Percentiles rank a stretch among this genome's conserved stretches.
Conservation (phyloP, 2,797 vertebrate genomes). For the Psittacula echo region DNA sequence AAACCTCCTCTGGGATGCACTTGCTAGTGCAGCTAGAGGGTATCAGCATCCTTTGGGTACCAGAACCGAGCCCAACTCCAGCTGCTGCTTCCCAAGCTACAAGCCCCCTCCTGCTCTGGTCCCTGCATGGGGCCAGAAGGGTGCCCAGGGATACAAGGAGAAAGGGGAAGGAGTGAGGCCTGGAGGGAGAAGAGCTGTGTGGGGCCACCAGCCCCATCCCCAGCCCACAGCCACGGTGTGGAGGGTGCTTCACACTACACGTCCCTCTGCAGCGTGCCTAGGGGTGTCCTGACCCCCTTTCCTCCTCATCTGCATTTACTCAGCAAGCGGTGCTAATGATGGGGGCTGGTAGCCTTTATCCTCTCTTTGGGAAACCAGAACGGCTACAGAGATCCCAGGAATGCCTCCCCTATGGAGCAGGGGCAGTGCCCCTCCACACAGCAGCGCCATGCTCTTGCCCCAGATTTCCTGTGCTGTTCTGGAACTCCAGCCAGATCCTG, state of each 20-base stretch:
- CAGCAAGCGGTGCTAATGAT: accelerated
- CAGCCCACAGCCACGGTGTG: accelerated
- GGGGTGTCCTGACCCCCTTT: not conserved
- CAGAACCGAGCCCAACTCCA: accelerated
- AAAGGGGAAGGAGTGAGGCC: not conserved
- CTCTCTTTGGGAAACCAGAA: not conserved
- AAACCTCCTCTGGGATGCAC: not conserved
- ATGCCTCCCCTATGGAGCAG: accelerated
- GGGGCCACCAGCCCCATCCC: accelerated
- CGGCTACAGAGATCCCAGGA: not conserved
- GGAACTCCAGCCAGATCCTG: not conserved
- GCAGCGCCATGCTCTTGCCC: accelerated
- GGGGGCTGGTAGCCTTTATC: not conserved
- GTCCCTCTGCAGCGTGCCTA: accelerated
- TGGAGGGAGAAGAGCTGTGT: not conserved
- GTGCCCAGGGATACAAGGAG: not conserved
- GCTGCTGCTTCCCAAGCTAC: not conserved
- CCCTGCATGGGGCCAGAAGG: accelerated
- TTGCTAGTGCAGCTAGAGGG: accelerated
- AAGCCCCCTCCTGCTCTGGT: not conserved
- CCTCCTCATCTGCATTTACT: not conserved
- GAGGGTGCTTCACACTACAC: accelerated
- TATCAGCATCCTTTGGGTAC: not conserved
- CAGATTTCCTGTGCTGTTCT: not conserved
- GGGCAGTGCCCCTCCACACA: not conserved